These are phyloP conservation scores for Phenganax subtilis DNA, from an alignment of 92 coral and sea anemone species.

Conservation along the genomic window DNA sequence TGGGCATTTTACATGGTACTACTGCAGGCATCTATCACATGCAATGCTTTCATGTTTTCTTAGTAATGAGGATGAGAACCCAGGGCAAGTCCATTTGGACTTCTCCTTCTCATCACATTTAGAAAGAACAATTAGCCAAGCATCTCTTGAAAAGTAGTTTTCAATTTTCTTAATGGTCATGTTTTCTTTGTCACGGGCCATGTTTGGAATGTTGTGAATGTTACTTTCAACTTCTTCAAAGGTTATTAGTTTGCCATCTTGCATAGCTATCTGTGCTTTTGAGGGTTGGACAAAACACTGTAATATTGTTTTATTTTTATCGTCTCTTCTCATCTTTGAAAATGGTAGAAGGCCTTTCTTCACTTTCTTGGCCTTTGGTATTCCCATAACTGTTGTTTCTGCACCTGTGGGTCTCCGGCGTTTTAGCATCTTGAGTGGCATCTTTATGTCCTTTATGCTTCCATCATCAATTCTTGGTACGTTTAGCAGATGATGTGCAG, in stretches of 20 bases:
- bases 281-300: conserved; percentile 14
- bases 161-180: neutral
- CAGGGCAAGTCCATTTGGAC: conserved; percentile 10
- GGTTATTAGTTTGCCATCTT: neutral
- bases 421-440: conserved; percentile 14
- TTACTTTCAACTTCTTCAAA: conserved; percentile 6
- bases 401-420: conserved; percentile 31
- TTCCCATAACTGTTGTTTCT: conserved; percentile 38
- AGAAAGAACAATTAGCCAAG: conserved; percentile 10
- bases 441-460: neutral
- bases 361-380: conserved; percentile 26
- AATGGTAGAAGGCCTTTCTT: conserved; percentile 23
- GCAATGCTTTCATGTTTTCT: conserved; percentile 2
- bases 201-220: conserved; percentile 37
- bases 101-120: conserved; percentile 1
- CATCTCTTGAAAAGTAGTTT: conserved; percentile 9
- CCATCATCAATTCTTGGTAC: neutral
- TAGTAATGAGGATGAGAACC: conserved; percentile 4
- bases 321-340: conserved; percentile 19
- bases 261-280: conserved; percentile 18
- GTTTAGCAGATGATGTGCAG: neutral
- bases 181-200: conserved; percentile 40
- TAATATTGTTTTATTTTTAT: conserved; percentile 8
- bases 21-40: conserved; percentile 46
- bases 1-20: conserved; percentile 47